Evolutionary conservation across 2,888 invertebrate species (phyloP), one percentile per base, ranked within the genome.

Genomic region (Rhingia campestris): DNA sequence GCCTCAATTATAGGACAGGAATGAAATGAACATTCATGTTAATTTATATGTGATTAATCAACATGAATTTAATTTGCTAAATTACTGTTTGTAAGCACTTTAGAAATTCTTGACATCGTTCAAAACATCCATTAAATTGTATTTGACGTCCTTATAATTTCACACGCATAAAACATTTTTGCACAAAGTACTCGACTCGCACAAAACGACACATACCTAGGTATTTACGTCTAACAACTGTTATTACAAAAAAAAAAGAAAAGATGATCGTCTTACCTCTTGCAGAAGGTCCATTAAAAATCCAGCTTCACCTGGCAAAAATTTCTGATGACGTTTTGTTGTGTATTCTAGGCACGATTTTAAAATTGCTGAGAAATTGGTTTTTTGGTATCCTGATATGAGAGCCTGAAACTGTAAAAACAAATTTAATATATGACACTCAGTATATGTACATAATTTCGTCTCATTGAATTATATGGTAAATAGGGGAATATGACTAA

Each of bases 231-330:
- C n/a, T 14, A 32, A 39, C 39, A n/a, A 32, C 14, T 22, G 6
- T 4, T 7, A 39, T 22, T 43, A 37, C 6, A 22, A 56, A 51
- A 14, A n/a, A n/a, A n/a, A n/a, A n/a, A n/a, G n/a, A n/a, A n/a
- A 35, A 7, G 12, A 70, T 14, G 5, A 35, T 7, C 14, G 30
- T 84, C 89, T 88, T 70, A 91, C 91, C 90, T 91, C 90, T 70
- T 91, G 90, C 64, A 92, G 85, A 87, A 91, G 88, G 82, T 91
- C 90, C 74, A 91, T 89, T 67, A 91, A 87, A 84, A 91, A 91
- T 22, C 90, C 90, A 49, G 90, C 91, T 81, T 91, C 91, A n/a
- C 91, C 91, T 0, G 91, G 91, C 86, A 91, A 81, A 82, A 91
- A 92, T 10, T 88, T 88, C 37, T 88, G 88, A 35, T 90, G 88